A percentile compares a stretch with the other conserved stretches of the same genome.
Evolutionary conservation across 2,888 invertebrate species (phyloP).

Genomic region (Fragum fragum): DNA sequence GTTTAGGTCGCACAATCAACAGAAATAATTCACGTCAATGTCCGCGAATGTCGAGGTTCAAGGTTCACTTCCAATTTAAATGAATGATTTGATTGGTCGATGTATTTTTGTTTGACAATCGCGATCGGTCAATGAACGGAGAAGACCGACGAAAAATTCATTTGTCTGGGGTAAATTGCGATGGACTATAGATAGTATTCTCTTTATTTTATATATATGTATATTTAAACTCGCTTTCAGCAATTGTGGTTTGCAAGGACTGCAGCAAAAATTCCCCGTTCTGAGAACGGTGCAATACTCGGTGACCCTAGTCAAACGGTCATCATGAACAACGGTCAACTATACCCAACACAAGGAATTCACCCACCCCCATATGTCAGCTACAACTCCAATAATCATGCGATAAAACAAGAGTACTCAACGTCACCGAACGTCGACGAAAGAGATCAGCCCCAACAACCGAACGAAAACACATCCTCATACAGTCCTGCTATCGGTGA

Average conservation of each 20-base stretch:
- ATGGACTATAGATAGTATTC: too few relatives aligned
- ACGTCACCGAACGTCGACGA: constrained; percentile 61
- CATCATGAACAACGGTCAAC: constrained; percentile 63
- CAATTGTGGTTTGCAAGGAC: constrained; percentile 56
- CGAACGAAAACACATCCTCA: constrained; percentile 30
- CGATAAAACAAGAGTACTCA: constrained; percentile 67
- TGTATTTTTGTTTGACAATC: too few relatives aligned
- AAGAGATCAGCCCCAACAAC: constrained; percentile 43
- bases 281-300: constrained; percentile 65
- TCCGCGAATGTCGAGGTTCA: too few relatives aligned
- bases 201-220: too few relatives aligned
- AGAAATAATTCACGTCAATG: too few relatives aligned
- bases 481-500: constrained; percentile 62
- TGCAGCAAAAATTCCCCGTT: constrained; percentile 55
- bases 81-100: too few relatives aligned
- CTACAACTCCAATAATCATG: constrained; percentile 48
- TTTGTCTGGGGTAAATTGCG: too few relatives aligned
- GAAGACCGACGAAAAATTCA: too few relatives aligned
- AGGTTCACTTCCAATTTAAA: too few relatives aligned
- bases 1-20: too few relatives aligned
- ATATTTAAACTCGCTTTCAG: constrained; percentile 24
- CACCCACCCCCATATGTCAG: constrained; percentile 67
- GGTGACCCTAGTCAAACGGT: constrained; percentile 59
- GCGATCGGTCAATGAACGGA: too few relatives aligned
- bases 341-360: constrained; percentile 59